Conservation (phyloP, 1,140 invertebrate species). For the Coenobita brevimanus region DNA sequence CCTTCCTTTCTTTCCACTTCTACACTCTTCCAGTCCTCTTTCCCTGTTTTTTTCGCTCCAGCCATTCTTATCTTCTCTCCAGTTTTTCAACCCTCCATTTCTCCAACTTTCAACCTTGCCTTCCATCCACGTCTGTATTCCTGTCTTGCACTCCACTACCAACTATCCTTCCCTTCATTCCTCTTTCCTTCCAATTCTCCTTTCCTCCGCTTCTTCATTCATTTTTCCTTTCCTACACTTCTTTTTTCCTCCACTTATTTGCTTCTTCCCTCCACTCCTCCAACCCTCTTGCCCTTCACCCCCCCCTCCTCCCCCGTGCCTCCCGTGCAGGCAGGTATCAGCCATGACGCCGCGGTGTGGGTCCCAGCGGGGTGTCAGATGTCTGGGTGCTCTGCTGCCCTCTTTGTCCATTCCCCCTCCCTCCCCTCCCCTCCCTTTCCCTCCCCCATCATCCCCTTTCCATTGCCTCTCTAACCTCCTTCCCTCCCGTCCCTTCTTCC, state of each 20-base stretch:
- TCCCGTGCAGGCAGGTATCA: too few species aligned
- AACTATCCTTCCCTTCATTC: not conserved
- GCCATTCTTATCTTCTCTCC: not conserved
- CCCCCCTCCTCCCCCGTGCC: too few species aligned
- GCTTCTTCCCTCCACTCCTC: not conserved
- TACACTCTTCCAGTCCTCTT: too few species aligned
- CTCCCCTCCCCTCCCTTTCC: not conserved
- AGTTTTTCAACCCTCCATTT: conserved; percentile 10
- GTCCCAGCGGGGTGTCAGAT: too few species aligned
- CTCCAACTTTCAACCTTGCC: not conserved
- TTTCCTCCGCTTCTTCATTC: not conserved
- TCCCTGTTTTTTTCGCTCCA: not conserved
- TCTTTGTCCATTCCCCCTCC: too few species aligned
- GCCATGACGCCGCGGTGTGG: too few species aligned
- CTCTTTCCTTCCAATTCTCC: conserved; percentile 7
- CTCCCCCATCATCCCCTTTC: too few species aligned
- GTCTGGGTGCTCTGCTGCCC: too few species aligned
- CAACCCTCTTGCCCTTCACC: too few species aligned
- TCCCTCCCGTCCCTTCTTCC: too few species aligned
- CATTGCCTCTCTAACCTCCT: too few species aligned
- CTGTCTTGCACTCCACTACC: not conserved
- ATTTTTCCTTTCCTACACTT: not conserved
- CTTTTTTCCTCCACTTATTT: not conserved
- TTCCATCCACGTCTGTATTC: not conserved
- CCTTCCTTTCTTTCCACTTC: too few species aligned